Conservation (phyloP, 2,113 vertebrate genomes). For the Microcebus lehilahytsara region DNA sequence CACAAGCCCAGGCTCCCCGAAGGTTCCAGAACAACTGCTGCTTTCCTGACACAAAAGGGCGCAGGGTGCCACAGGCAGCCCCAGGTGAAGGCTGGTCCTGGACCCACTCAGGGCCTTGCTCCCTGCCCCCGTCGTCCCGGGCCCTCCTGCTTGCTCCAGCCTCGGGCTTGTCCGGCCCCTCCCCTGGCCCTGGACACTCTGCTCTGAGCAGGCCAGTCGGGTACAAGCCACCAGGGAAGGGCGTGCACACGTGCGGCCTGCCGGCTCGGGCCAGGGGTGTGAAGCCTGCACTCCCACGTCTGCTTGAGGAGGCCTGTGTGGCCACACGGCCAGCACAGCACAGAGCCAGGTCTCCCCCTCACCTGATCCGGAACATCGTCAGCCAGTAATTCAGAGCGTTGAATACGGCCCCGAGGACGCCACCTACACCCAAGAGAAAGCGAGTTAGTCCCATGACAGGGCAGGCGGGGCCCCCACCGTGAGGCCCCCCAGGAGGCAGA, state of each 20-base stretch:
- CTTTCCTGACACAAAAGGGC: neutral
- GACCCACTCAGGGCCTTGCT: neutral
- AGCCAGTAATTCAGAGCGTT: slow-evolving; percentile 97
- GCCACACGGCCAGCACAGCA: neutral
- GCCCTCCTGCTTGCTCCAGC: no score
- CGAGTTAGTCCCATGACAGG: accelerated
- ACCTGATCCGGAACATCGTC: slow-evolving; percentile 98
- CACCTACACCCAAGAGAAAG: slow-evolving; percentile 81
- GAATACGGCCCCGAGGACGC: slow-evolving; percentile 94
- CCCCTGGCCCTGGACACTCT: no score
- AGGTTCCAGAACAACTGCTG: no score
- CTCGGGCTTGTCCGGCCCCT: neutral
- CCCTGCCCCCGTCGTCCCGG: neutral
- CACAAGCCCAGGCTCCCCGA: no score
- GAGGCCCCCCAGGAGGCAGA: neutral
- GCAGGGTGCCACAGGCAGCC: neutral
- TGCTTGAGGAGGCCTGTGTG: accelerated
- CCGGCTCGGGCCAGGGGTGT: no score
- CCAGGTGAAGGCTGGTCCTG: neutral
- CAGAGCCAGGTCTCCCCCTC: slow-evolving; percentile 29
- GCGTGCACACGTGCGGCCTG: neutral
- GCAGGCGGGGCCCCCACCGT: neutral
- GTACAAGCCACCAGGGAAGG: neutral
- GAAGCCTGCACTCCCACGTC: accelerated
- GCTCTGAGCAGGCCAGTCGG: neutral